A percentile compares a stretch with the other conserved stretches of the same genome.
Evolutionary conservation across 2,888 invertebrate species (phyloP).

Genomic region (Sphecodes monilicornis): DNA sequence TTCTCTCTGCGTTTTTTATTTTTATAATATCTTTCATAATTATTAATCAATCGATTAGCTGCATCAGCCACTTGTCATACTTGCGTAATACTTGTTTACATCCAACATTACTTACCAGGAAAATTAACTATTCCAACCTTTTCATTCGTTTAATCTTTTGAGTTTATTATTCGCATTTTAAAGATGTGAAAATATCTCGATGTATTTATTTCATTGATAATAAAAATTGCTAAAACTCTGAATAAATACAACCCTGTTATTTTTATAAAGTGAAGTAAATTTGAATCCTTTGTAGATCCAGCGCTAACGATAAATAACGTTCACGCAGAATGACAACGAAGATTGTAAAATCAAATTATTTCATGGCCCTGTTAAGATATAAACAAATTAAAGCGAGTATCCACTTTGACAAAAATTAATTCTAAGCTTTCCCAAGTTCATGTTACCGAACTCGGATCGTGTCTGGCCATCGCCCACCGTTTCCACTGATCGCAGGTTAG

Average conservation of each 20-base stretch:
- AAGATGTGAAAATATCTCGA: no score
- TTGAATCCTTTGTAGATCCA: background rate
- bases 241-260: background rate
- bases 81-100: no score
- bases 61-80: background rate
- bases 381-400: background rate
- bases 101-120: no score
- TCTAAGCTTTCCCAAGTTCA: background rate
- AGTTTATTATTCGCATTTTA: background rate
- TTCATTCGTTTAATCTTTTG: background rate
- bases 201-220: no score
- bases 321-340: background rate
- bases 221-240: background rate
- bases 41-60: background rate
- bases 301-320: background rate
- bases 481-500: background rate
- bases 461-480: background rate
- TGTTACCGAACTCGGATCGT: background rate
- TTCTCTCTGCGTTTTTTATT: background rate
- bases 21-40: background rate
- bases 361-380: background rate
- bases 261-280: background rate
- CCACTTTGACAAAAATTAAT: background rate
- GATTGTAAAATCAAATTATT: background rate
- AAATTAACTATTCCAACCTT: no score